Base-by-base conservation (phyloP, 2,797 vertebrate genomes). In the Rousettus madagascariensis region DNA sequence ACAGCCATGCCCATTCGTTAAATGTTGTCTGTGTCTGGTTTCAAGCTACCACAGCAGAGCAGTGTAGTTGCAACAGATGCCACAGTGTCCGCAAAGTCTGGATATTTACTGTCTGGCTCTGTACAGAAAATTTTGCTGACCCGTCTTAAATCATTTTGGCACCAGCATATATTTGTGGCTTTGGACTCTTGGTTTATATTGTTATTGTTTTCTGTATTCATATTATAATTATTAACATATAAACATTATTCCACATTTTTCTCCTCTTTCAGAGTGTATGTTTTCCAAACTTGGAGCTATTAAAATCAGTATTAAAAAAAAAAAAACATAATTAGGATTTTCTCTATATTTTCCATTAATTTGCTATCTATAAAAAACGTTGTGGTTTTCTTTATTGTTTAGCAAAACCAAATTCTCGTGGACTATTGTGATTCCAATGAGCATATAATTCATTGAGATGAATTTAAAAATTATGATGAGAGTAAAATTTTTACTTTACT, bases 151-250 rank as follows among this genome's bases (percentile, higher is more conserved):
- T 16, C 4, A 4, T 88, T 83, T 86, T 55, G 19, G 8, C 63
- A 36, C 38, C 38, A 85, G 61, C 43, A 38, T 46, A 1, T 57
- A 43, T 61, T 33, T 74, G 22, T 69, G 80, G 36, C 63, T 78
- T 87, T 92, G 3, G 24, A 71, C 17, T 19, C 13, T 24, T 86
- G 13, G 26, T 68, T 72, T 85, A 61, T 82, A 41, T 68, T 43
- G 15, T 63, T 59, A 30, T 36, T 93, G 11, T 85, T 95, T 97
- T 80, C 33, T 93, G 2, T 85, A 24, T 41, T 94, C 16, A 28
- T 30, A 33, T 43, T 43, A 13, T 55, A 78, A 68, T 43, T 55
- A 77, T 77, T 82, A 72, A 68, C 38, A 46, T 33, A n/a, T 0
- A 72, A 85, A 53, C 15, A 43, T 33, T n/a, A 36, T 28, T 77